Conservation (phyloP, 2,113 vertebrate genomes). For the Nesogale talazaci region DNA sequence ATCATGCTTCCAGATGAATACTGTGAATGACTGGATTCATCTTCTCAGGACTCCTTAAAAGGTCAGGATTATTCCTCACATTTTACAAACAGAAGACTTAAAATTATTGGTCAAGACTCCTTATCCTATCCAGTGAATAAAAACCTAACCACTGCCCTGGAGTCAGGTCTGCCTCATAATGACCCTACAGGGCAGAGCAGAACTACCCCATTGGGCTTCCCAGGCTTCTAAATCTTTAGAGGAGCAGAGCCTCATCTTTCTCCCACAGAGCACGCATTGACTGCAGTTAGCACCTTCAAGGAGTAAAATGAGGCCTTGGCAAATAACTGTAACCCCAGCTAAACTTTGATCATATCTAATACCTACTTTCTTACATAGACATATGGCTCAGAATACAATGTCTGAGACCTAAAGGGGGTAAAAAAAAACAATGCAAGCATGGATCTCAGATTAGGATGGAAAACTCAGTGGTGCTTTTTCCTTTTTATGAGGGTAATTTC, state of each 20-base stretch:
- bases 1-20: constrained; percentile 30
- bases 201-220: too few species aligned
- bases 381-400: constrained; percentile 29
- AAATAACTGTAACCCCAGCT: constrained; percentile 12
- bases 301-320: too few species aligned
- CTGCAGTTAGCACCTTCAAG: too few species aligned
- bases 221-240: too few species aligned
- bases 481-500: background rate
- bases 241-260: too few species aligned
- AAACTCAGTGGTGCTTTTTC: background rate
- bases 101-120: background rate
- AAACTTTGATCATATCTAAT: constrained; percentile 32
- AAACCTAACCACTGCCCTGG: too few species aligned
- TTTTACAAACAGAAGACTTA: constrained; percentile 51
- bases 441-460: background rate
- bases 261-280: too few species aligned
- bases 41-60: constrained; percentile 20
- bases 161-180: too few species aligned
- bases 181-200: too few species aligned
- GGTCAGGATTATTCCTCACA: constrained; percentile 16
- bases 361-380: background rate
- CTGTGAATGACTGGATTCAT: background rate
- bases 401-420: background rate
- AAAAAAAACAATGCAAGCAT: background rate
- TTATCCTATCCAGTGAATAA: background rate